These are phyloP conservation scores for Augiades crinisus DNA, from an alignment of 2,888 invertebrate species.

Conservation along the genomic window DNA sequence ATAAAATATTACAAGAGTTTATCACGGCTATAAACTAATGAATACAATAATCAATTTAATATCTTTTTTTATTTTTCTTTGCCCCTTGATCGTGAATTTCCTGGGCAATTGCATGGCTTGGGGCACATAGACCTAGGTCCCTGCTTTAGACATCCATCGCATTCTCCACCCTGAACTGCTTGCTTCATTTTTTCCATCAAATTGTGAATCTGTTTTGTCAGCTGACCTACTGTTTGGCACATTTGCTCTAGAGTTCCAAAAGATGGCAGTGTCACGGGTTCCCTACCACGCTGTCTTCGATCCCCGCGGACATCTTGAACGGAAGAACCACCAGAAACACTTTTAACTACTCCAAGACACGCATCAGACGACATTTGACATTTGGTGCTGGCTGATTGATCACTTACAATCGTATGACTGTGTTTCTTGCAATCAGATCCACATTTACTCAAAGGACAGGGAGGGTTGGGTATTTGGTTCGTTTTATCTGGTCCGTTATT, in stretches of 20 bases:
- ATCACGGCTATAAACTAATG: no score
- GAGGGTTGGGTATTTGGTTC: constrained; percentile 27
- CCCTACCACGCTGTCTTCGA: constrained; percentile 17
- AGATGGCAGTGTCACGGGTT: constrained; percentile 44
- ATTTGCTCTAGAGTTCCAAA: constrained; percentile 42
- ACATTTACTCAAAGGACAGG: constrained; percentile 42
- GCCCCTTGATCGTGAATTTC: constrained; percentile 41
- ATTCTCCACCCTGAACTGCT: constrained; percentile 35
- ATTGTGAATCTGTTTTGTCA: constrained; percentile 44
- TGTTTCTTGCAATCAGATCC: constrained; percentile 43
- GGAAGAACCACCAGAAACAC: constrained; percentile 35
- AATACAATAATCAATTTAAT: no score
- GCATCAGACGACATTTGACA: neutral
- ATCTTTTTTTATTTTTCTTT: no score
- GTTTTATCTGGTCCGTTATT: constrained; percentile 34
- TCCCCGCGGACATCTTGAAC: constrained; percentile 39
- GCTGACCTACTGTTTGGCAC: constrained; percentile 45
- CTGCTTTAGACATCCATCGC: constrained; percentile 29
- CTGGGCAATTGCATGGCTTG: constrained; percentile 54
- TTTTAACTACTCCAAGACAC: neutral
- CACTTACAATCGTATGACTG: no score
- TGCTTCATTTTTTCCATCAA: constrained; percentile 42
- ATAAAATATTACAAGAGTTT: no score
- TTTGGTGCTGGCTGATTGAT: no score
- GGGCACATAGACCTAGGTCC: constrained; percentile 40